Conservation (phyloP, 2,888 invertebrate species). For the Luperina nickerlii region DNA sequence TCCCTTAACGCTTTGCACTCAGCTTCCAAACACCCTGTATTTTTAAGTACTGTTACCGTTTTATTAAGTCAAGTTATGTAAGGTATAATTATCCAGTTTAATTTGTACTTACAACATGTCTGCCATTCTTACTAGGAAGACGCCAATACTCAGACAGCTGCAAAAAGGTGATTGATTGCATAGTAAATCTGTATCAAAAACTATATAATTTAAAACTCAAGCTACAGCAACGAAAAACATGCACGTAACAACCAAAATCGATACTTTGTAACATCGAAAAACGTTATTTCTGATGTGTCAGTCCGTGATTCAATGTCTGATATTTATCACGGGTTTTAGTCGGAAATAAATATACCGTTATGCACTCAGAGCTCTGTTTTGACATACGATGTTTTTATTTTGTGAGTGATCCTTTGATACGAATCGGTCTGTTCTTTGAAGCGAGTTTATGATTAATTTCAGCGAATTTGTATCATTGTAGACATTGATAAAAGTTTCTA, state of each 20-base stretch:
- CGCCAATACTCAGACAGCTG: not conserved
- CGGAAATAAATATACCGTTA: conserved; percentile 63
- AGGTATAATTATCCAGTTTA: not conserved
- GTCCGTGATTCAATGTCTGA: conserved; percentile 53
- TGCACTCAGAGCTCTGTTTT: conserved; percentile 53
- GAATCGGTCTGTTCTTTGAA: conserved; percentile 21
- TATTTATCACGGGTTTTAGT: conserved; percentile 59
- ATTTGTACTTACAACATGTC: not conserved
- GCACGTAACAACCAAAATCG: conserved; percentile 29
- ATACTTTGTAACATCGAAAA: conserved; percentile 30
- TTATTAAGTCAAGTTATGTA: not conserved
- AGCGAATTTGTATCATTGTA: not conserved
- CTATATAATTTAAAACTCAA: conserved; percentile 9
- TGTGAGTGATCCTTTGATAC: conserved; percentile 30
- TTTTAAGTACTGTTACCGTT: not conserved
- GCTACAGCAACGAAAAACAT: not conserved
- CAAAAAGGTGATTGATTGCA: conserved; percentile 22
- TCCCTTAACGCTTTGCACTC: too few relatives aligned
- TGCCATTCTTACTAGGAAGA: not conserved
- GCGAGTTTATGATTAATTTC: conserved; percentile 6
- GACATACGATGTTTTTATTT: conserved; percentile 57
- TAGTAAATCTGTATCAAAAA: conserved; percentile 8
- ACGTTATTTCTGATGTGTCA: conserved; percentile 48
- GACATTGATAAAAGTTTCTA: not conserved
- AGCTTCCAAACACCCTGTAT: too few relatives aligned